These are phyloP conservation scores for Willisornis vidua DNA, from an alignment of 2,113 vertebrate species.

Conservation along the genomic window DNA sequence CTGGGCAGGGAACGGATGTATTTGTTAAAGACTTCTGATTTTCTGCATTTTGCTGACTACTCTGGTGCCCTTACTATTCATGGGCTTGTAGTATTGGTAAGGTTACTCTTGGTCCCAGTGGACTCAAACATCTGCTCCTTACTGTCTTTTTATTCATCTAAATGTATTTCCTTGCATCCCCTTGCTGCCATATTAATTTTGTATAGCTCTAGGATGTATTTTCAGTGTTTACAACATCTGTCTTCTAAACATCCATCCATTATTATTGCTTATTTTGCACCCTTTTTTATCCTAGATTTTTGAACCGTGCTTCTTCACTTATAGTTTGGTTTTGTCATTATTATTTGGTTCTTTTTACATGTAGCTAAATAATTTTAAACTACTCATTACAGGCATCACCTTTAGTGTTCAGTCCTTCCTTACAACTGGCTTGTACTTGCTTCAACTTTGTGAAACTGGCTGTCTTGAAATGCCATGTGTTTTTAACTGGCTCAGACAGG, in stretches of 20 bases:
- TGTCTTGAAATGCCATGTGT: background rate
- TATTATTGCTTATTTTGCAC: background rate
- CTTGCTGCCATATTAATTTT: background rate
- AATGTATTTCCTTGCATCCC: background rate
- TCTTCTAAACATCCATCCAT: background rate
- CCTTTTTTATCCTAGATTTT: background rate
- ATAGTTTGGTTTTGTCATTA: background rate
- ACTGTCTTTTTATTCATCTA: background rate
- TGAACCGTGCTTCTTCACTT: background rate
- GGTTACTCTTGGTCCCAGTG: background rate
- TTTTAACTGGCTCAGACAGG: slow-evolving; percentile 2
- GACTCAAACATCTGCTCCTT: background rate
- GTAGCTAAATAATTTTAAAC: background rate
- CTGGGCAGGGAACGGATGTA: background rate
- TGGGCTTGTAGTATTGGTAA: background rate
- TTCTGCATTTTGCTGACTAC: background rate
- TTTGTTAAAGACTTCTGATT: background rate
- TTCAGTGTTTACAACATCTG: slow-evolving; percentile 1
- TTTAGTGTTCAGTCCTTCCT: background rate
- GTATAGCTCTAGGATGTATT: background rate
- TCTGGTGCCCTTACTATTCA: background rate
- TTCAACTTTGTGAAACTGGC: background rate
- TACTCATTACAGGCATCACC: background rate
- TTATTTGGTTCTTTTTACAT: background rate
- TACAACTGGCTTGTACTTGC: background rate